These are phyloP conservation scores for Colostygia pectinataria DNA, from an alignment of 2,888 invertebrate species.

Conservation along the genomic window DNA sequence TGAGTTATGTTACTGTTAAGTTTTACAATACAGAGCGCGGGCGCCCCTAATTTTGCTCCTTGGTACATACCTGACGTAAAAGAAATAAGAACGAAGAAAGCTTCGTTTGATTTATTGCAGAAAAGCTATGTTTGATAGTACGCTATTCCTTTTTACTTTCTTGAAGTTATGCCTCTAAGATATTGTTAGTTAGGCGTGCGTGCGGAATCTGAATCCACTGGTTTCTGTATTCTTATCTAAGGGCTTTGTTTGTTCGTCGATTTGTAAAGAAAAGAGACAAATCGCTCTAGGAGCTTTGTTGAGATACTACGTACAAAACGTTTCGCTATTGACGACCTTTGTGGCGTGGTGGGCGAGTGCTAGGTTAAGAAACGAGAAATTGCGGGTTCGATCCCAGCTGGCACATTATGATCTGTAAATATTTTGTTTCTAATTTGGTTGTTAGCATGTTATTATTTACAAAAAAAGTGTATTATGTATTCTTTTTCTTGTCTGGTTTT, in stretches of 20 bases:
- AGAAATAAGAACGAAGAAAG: constrained; percentile 30
- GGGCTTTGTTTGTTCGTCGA: constrained; percentile 14
- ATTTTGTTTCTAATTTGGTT: too few species aligned
- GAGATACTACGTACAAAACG: background rate
- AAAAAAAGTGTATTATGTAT: too few species aligned
- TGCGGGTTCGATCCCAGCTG: too few species aligned
- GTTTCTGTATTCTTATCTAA: constrained; percentile 20
- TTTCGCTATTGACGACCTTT: too few species aligned
- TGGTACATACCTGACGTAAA: constrained; percentile 1
- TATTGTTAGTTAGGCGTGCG: constrained; percentile 32
- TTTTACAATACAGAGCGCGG: too few species aligned
- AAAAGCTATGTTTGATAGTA: constrained; percentile 39
- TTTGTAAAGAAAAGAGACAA: constrained; percentile 16
- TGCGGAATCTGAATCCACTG: constrained; percentile 29
- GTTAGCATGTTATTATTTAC: too few species aligned
- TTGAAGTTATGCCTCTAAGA: constrained; percentile 30
- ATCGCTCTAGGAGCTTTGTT: constrained; percentile 19
- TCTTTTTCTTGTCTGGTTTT: too few species aligned
- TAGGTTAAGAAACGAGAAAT: too few species aligned
- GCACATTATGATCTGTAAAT: too few species aligned
- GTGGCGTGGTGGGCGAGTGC: too few species aligned
- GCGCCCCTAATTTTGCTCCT: background rate
- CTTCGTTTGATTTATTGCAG: constrained; percentile 38
- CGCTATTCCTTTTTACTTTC: constrained; percentile 36
- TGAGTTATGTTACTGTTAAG: too few species aligned